Base-by-base conservation (phyloP, 2,888 invertebrate genomes). In the Polymixis flavicincta region DNA sequence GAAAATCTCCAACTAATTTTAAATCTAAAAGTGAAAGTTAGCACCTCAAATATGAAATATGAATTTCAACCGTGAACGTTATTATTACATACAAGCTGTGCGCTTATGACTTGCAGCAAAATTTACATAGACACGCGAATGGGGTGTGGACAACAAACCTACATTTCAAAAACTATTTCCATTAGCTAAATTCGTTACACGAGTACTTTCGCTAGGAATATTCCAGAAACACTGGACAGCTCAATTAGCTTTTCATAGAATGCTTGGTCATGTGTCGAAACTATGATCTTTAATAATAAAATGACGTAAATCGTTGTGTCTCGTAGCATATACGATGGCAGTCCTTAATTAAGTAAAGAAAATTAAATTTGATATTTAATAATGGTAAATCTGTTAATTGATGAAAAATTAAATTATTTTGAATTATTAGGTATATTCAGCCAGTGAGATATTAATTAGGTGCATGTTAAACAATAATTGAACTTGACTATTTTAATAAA, bases 171-270 rank as follows among this genome's bases (percentile, higher is more conserved):
- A 85, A 74, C 54, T 83, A 74, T 80, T 74, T 77, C 76, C 79
- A 86, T 83, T 84, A 85, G 54, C 68, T 57, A 84, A 82, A 86
- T 82, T 77, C 64, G 52, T 65, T 63, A 52, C 28, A 60, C 8
- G 55, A 68, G 28, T 60, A 66, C 14, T 37, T 65, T 68, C 57
- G 37, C 13, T 54, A 19, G 28, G 25, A 74, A 59, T 61, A 71
- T 70, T 84, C 64, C 50, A 69, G 65, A 69, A 71, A 50, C 25
- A 42, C 19, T 52, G 22, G 1, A 48, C 22, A 60, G 22, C 32
- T 52, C 55, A n/a, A 48, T 76, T 59, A 59, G 25, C 48, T n/a
- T 32, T 67, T 76, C 70, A 54, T 50, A 13, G 25, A 67, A 79
- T 79, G 75, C 64, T 17, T 37, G 2, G 32, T 32, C 25, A 65